Base-by-base conservation (phyloP, 37 sponge, comb jelly and placozoan genomes). In the Cliona cf. orientalis region DNA sequence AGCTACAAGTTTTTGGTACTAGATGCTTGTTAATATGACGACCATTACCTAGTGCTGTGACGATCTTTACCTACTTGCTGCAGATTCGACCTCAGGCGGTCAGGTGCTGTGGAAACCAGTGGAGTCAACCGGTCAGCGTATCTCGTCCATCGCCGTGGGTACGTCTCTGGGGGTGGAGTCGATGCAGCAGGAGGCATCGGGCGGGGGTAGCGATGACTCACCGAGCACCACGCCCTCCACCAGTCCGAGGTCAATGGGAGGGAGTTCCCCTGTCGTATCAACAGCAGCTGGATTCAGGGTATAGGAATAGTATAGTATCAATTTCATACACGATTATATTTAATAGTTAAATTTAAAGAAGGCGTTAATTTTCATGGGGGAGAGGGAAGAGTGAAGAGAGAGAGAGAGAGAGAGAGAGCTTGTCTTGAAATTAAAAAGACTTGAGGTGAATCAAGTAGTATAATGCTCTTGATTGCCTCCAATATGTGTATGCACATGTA, bases 71-170 rank as follows among this genome's bases (percentile, higher is more conserved):
- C 69, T 33, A 12, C 36, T 3, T 34, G 29, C 65, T 46, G 55
- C 38, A 39, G 65, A 38, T 21, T n/a, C 44, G 29, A 66, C 80
- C 29, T 45, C 69, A 42, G 60, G 69, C 12, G 12, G n/a, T n/a
- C n/a, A 34, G 42, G 53, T n/a, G 29, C 2, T 66, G n/a, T 66
- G 66, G 79, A 78, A 66, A 23, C 79, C 79, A 0, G 55, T 45
- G 40, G 78, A 64, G 32, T 77, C 45, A 11, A 39, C 65, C 1
- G 38, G 66, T 43, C 66, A 66, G 36, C 79, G 31, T 29, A 45
- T 49, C 2, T 2, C 66, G n/a, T 35, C n/a, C 66, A 37, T 9
- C 34, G 11, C 34, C 36, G 57, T 28, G 35, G 11, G 35, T 40
- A 66, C 39, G 7, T n/a, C 1, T 25, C 21, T 23, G 19, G 67